Evolutionary conservation across 1,140 invertebrate species (phyloP).

Genomic region (Danaus melanippus): DNA sequence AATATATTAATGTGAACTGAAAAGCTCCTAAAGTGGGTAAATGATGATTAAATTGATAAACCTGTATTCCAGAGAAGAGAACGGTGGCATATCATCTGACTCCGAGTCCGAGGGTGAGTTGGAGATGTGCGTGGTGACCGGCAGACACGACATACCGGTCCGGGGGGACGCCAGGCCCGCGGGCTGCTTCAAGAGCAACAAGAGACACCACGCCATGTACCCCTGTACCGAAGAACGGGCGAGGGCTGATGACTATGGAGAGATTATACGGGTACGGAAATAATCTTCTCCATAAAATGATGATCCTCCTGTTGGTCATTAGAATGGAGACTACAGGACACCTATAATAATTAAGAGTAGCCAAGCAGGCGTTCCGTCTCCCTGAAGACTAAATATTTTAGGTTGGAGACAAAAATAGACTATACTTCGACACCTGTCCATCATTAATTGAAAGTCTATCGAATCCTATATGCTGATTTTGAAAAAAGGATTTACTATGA

Average conservation of each 20-base stretch:
- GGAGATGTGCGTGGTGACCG: slow-evolving; percentile 84
- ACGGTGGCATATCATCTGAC: slow-evolving; percentile 69
- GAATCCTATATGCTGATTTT: too few relatives aligned
- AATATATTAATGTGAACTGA: not conserved
- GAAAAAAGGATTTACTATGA: too few relatives aligned
- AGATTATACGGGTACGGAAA: slow-evolving; percentile 81
- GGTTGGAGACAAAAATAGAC: too few relatives aligned
- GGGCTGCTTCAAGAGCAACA: slow-evolving; percentile 93
- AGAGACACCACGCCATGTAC: slow-evolving; percentile 97
- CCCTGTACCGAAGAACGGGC: slow-evolving; percentile 94
- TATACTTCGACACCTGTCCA: too few relatives aligned
- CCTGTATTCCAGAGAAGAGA: slow-evolving; percentile 71
- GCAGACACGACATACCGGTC: slow-evolving; percentile 92
- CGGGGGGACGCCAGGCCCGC: slow-evolving; percentile 79
- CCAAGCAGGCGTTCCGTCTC: too few relatives aligned
- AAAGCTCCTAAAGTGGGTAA: not conserved
- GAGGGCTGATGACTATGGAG: slow-evolving; percentile 95
- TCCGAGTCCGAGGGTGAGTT: slow-evolving; percentile 91
- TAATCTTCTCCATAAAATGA: too few relatives aligned
- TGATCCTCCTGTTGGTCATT: too few relatives aligned
- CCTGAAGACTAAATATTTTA: too few relatives aligned
- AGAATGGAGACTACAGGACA: too few relatives aligned
- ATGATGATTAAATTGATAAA: not conserved
- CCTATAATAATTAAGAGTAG: too few relatives aligned
- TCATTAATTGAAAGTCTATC: too few relatives aligned